A percentile compares a stretch with the other conserved stretches of the same genome.
Evolutionary conservation across 2,113 vertebrate genomes (phyloP).

Genomic region (Myiagra hebetior): DNA sequence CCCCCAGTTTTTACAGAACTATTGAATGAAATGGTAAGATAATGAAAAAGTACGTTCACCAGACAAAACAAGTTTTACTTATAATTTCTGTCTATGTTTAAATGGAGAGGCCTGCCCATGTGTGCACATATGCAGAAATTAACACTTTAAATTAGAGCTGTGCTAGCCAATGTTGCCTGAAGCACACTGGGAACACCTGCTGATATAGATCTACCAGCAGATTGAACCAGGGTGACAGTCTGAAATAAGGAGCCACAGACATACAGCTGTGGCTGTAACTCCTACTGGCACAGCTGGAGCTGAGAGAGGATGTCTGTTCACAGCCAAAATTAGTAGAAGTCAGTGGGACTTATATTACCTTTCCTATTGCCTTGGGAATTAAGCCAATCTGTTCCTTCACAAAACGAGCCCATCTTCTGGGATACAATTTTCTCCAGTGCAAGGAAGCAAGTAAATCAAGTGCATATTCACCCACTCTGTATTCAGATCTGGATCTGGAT

Average conservation of each 20-base stretch:
- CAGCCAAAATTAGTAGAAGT: background rate
- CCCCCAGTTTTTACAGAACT: background rate
- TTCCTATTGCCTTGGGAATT: background rate
- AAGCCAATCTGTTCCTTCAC: background rate
- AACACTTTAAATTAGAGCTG: background rate
- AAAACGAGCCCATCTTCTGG: background rate
- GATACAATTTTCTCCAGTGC: background rate
- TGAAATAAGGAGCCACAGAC: background rate
- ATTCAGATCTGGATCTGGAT: background rate
- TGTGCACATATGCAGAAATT: background rate
- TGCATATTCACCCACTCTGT: background rate
- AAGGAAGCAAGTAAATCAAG: background rate
- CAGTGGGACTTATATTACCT: background rate
- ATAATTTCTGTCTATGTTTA: background rate
- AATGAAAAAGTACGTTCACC: background rate
- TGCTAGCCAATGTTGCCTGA: background rate
- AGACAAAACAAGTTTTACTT: background rate
- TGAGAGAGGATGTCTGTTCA: background rate
- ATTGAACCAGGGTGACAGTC: background rate
- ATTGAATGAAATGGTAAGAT: background rate
- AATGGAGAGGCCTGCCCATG: background rate
- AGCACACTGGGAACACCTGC: background rate
- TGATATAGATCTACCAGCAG: background rate
- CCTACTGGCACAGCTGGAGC: background rate
- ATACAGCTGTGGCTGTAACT: background rate